phyloP scores from a whole-genome alignment of 2,888 invertebrate species.

The Helicoverpa assulta region DNA sequence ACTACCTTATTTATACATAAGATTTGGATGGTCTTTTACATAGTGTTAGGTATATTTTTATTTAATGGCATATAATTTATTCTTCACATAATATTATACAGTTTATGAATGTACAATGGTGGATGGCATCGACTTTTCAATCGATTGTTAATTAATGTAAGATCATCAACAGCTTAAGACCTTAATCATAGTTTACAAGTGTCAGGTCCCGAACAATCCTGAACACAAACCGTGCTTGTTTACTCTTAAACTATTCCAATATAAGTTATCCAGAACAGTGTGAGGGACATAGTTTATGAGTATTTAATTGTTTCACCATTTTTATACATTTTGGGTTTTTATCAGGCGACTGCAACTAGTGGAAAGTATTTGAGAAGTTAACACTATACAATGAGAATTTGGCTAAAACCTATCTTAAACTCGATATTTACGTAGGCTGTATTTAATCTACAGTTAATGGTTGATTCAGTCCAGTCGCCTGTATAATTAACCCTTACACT shows the following conservation, averaged over 20 bases:
- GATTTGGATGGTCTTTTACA: constrained; percentile 53
- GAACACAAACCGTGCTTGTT: constrained; percentile 65
- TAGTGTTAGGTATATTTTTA: constrained; percentile 31
- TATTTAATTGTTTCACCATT: constrained; percentile 61
- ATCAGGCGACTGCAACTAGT: constrained; percentile 55
- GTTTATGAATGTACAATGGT: constrained; percentile 40
- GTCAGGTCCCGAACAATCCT: constrained; percentile 56
- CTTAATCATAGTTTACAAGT: constrained; percentile 18
- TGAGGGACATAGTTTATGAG: constrained; percentile 69
- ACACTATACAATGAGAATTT: constrained; percentile 40
- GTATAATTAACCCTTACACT: constrained; percentile 32
- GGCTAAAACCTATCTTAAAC: constrained; percentile 50
- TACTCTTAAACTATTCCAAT: constrained; percentile 81
- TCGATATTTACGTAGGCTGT: constrained; percentile 34
- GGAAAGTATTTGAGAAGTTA: constrained; percentile 23
- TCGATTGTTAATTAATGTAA: constrained; percentile 27
- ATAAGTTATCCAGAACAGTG: constrained; percentile 91
- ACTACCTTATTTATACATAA: constrained; percentile 49
- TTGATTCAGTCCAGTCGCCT: constrained; percentile 53
- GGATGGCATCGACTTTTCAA: constrained; percentile 43
- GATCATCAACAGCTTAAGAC: constrained; percentile 11
- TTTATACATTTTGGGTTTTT: constrained; percentile 43
- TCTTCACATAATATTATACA: constrained; percentile 48
- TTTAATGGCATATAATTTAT: constrained; percentile 39
- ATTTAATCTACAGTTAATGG: constrained; percentile 30